A percentile compares a stretch with the other conserved stretches of the same genome.
Evolutionary conservation across 2,113 vertebrate species (phyloP).

Genomic region (Axis porcinus): DNA sequence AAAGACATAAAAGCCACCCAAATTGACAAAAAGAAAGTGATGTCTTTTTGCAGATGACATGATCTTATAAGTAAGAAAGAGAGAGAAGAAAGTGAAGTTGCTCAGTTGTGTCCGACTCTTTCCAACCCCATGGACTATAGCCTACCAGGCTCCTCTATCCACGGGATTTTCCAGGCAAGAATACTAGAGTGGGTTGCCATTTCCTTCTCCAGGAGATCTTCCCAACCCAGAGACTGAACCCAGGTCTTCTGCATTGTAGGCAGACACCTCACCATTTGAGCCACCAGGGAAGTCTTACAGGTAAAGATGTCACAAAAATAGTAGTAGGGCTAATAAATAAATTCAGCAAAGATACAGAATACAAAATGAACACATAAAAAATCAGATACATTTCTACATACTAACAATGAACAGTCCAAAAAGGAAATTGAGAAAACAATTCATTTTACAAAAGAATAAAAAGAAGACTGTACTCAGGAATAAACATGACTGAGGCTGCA

Average conservation of each 20-base stretch:
- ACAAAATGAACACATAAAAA: neutral
- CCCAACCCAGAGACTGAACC: neutral
- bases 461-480: neutral
- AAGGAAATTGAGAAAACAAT: neutral
- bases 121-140: neutral
- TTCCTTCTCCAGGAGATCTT: neutral
- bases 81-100: neutral
- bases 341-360: neutral
- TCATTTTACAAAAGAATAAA: neutral
- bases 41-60: neutral
- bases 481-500: neutral
- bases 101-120: neutral
- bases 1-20: neutral
- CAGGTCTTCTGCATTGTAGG: neutral
- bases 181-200: neutral
- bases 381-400: neutral
- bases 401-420: neutral
- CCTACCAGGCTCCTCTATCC: neutral
- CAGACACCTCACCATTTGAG: neutral
- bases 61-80: neutral
- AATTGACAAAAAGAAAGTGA: neutral
- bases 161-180: neutral
- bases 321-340: neutral
- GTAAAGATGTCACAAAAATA: neutral
- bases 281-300: neutral